Evolutionary conservation across 2,797 vertebrate genomes (phyloP).

Genomic region (Aplochiton taeniatus): DNA sequence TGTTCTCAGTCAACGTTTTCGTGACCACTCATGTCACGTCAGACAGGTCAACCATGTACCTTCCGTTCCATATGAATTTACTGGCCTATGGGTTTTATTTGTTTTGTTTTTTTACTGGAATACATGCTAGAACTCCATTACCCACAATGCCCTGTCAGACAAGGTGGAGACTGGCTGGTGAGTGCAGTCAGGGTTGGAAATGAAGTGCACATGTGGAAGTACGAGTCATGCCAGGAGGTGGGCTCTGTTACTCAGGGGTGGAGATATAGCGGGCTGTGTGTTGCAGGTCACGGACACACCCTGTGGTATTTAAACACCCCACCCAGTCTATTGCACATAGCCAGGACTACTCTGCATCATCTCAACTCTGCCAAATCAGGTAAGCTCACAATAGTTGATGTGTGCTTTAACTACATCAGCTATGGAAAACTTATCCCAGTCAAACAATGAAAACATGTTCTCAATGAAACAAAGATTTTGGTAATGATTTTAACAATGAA

Average conservation of each 20-base stretch:
- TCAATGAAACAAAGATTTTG: background rate
- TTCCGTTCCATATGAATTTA: too few relatives aligned
- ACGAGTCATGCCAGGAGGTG: conserved; percentile 26
- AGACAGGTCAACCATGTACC: too few relatives aligned
- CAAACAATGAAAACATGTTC: background rate
- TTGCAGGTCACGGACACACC: conserved; percentile 21
- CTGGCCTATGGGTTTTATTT: too few relatives aligned
- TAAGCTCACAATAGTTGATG: conserved; percentile 48
- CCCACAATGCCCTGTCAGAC: background rate
- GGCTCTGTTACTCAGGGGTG: conserved; percentile 37
- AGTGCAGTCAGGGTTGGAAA: background rate
- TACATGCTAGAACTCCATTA: too few relatives aligned
- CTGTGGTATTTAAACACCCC: conserved; percentile 62
- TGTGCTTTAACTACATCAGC: background rate
- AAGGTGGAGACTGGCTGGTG: background rate
- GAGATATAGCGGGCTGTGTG: conserved; percentile 35
- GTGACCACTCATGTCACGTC: too few relatives aligned
- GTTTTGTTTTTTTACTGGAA: too few relatives aligned
- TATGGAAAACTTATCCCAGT: background rate
- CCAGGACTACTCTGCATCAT: conserved; percentile 50
- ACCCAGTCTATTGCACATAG: conserved; percentile 48
- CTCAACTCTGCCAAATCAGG: conserved; percentile 47
- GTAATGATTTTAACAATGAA: too few relatives aligned
- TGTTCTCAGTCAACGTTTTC: too few relatives aligned
- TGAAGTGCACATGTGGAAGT: conserved; percentile 10